Base-by-base conservation (phyloP, 92 coral and sea anemone species). In the Epizoanthus illoricatus region DNA sequence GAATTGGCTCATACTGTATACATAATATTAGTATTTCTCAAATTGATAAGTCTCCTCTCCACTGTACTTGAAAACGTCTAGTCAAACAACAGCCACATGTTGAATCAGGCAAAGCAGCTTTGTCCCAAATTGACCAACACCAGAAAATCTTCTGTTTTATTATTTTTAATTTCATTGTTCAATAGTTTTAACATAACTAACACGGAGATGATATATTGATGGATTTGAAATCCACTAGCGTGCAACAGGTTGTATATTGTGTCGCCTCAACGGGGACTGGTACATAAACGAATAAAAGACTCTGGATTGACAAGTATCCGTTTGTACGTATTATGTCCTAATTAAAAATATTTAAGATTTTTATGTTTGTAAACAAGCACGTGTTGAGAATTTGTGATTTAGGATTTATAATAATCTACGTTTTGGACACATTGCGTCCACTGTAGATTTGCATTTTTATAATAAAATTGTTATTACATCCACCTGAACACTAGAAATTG, bases 141-240 rank as follows among this genome's bases (percentile, higher is more conserved):
- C 52, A 68, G 52, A 68, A 24, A 33, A 15, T 5, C 49, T 39
- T 68, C 11, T 8, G 13, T 24, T 24, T 11, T 18, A 17, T 36
- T 66, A 41, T 66, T 66, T 33, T 39, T 24, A 24, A 24, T 66
- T 16, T 28, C 10, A 18, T 68, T 68, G 73, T 16, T 39, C 4
- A 16, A 12, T 43, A 13, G 49, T 5, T 66, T 36, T 66, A 28
- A 66, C 6, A 11, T 6, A 68, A 68, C 72, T 39, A 16, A 24
- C 52, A 36, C 6, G 3, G 18, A 19, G 73, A 52, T 68, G 73
- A 43, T 16, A 43, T 33, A 68, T 68, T 68, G 45, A 68, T 68
- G 21, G 56, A 39, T 4, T 39, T 68, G 73, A 68, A 68, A 33
- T 23, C 21, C 52, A 68, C 73, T 68, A 39, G 73, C 73, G 21